Base-by-base conservation (phyloP, 1,140 invertebrate genomes). In the Probaryconus sp. region DNA sequence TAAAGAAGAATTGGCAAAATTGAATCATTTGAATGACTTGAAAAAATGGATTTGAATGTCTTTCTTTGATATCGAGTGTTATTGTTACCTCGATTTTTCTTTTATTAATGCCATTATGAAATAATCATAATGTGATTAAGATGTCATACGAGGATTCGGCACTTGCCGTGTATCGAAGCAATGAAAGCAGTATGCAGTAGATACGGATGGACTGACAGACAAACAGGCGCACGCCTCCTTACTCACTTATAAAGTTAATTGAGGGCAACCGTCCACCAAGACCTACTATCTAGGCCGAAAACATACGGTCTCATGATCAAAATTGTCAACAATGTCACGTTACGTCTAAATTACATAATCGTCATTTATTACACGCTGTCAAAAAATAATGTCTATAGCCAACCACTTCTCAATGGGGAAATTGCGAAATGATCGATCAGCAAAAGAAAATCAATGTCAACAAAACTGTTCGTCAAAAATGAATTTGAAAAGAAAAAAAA, bases 231-330 rank as follows among this genome's bases (percentile, higher is more conserved):
- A 85, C 85, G 85, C 85, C 85, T 88, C 79, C 85, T 87, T 87
- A 87, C 85, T 88, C 83, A 85, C 83, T 88, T 88, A 88, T 87
- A 72, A 84, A 87, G 85, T 87, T 88, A 88, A 88, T 88, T 88
- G 85, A 88, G 85, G 85, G 85, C 85, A 88, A 87, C 86, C 84
- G 85, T 86, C 81, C 79, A 87, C 81, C 65, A 78, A 79, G 76
- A 72, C 61, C 67, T 88, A 88, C 83, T 87, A 83, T 76, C 85
- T 82, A 75, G 74, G 64, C 79, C 60, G 68, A 86, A 88, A 88
- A 88, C 86, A 87, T 88, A 48, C 40, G 64, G 20, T 13, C 47
- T n/a, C 13, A 2, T 45, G 14, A 13, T 75, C 21, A 53, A 58
- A 61, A 70, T 61, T 67, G 65, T 76, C 64, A 69, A 75, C 45